phyloP scores from a whole-genome alignment of 2,113 vertebrate genomes.

The Acanthisitta chloris region DNA sequence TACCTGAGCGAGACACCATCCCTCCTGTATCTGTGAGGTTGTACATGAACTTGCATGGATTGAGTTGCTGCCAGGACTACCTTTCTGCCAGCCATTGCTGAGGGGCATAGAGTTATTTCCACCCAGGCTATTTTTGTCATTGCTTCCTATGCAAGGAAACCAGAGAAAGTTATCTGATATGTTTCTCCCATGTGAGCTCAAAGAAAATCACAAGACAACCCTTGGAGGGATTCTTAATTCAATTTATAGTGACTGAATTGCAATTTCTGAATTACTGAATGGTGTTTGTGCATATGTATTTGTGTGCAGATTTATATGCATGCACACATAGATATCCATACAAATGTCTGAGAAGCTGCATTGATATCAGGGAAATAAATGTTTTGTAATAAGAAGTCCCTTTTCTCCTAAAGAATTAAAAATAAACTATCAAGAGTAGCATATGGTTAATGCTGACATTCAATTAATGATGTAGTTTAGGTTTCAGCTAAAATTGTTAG shows the following conservation, averaged over 20 bases:
- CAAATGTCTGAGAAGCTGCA: background rate
- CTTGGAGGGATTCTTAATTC: background rate
- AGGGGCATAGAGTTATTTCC: background rate
- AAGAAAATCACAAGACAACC: background rate
- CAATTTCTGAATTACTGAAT: background rate
- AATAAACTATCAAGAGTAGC: background rate
- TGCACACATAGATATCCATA: rapidly evolving
- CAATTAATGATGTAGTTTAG: background rate
- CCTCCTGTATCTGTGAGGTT: no score
- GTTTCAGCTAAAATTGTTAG: background rate
- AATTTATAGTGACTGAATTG: background rate
- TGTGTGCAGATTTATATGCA: background rate
- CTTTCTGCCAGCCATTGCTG: background rate
- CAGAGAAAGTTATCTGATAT: background rate
- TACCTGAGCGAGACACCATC: background rate
- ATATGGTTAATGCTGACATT: background rate
- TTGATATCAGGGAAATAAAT: background rate
- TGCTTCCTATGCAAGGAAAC: background rate
- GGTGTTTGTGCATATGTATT: background rate
- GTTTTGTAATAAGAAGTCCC: background rate
- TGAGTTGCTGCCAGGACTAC: background rate
- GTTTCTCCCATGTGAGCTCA: background rate
- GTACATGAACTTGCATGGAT: no score
- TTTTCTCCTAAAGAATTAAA: background rate
- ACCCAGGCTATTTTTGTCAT: background rate